Evolutionary conservation across 92 coral and sea anemone genomes (phyloP), one percentile per base, ranked within the genome.

Genomic region (Palythoa caribaeorum): DNA sequence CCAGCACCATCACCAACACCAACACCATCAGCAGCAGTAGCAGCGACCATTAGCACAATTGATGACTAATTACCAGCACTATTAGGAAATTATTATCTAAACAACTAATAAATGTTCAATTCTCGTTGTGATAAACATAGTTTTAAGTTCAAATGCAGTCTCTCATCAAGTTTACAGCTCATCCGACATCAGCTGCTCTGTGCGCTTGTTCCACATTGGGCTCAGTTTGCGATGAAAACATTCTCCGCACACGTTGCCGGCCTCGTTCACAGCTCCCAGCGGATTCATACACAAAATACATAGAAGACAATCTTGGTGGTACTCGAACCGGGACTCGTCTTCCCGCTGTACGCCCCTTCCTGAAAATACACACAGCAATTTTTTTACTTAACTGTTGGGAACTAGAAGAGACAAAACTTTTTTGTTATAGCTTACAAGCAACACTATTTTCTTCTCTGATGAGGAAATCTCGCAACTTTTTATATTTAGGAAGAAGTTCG

Each of bases 211-310:
- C 86, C 86, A 81, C 0, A 53, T 36, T 5, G 86, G 86, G 47
- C 66, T n/a, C 47, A 81, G 76, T 48, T 81, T 81, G 20, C 28
- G 60, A 53, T 62, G 76, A 48, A 60, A 81, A 71, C 86, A 81
- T 35, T 6, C 74, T 4, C 36, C 39, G 28, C 86, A 81, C 75
- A 81, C 86, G 40, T 81, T 81, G 44, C 86, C 86, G 40, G 75
- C 52, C 12, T 81, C 86, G 48, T 81, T 60, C 86, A 60, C 53
- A 35, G 11, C 35, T 47, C 52, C 59, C 76, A 81, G 63, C 76
- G 86, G 75, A 81, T 44, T 81, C 62, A 21, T 53, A 36, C 86
- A 81, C 40, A 81, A 14, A 3, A 65, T 63, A 40, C 86, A 81
- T 19, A 65, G 63, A 13, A 81, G 86, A 2, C 86, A 81, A 15